Conservation (phyloP, 2,888 invertebrate species). For the Cantharis flavilabris region DNA sequence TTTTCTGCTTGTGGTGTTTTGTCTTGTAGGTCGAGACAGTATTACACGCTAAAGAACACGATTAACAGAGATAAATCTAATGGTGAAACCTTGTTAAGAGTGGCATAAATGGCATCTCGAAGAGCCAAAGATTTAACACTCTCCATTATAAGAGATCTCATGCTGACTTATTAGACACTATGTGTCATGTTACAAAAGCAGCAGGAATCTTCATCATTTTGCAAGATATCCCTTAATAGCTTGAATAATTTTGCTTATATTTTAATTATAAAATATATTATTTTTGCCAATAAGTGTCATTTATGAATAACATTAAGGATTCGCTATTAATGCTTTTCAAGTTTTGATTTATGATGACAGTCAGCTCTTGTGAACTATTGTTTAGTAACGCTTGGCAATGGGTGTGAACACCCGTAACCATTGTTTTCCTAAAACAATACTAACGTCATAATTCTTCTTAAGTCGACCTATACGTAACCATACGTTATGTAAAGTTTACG, state of each 20-base stretch:
- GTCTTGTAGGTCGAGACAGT: slow-evolving; percentile 52
- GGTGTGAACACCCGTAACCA: slow-evolving; percentile 50
- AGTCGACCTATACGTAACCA: slow-evolving; percentile 46
- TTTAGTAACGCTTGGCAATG: slow-evolving; percentile 48
- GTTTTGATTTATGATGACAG: slow-evolving; percentile 49
- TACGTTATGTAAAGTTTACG: slow-evolving; percentile 43
- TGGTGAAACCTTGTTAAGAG: slow-evolving; percentile 56
- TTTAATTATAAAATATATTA: slow-evolving; percentile 24
- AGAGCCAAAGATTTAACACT: slow-evolving; percentile 34
- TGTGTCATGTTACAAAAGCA: slow-evolving; percentile 19
- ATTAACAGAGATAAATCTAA: slow-evolving; percentile 57
- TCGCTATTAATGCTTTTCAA: slow-evolving; percentile 35
- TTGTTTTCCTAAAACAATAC: slow-evolving; percentile 50
- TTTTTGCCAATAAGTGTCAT: slow-evolving; percentile 20
- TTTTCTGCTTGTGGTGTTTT: slow-evolving; percentile 38
- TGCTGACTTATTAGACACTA: slow-evolving; percentile 27
- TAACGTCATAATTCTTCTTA: slow-evolving; percentile 50
- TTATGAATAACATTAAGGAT: slow-evolving; percentile 31
- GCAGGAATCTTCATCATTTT: slow-evolving; percentile 24
- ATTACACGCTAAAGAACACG: slow-evolving; percentile 54
- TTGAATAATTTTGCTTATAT: slow-evolving; percentile 27
- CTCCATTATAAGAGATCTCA: slow-evolving; percentile 19
- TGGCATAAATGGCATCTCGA: slow-evolving; percentile 51
- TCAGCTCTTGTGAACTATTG: slow-evolving; percentile 45
- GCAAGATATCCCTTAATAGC: slow-evolving; percentile 20